These are phyloP conservation scores for Eristalinus sepulchralis DNA, from an alignment of 2,888 invertebrate species.

Conservation along the genomic window DNA sequence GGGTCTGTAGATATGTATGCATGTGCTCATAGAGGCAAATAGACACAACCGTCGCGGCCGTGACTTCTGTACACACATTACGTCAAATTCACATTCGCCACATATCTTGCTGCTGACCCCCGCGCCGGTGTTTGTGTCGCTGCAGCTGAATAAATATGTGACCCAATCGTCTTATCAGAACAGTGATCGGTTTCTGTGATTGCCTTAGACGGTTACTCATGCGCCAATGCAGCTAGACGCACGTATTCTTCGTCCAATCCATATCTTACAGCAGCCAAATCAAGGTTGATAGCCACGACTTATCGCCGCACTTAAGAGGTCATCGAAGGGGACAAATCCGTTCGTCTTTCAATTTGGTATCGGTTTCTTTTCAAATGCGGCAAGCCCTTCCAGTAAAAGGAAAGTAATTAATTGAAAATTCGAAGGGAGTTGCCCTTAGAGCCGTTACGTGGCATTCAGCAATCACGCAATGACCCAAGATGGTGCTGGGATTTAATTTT, in stretches of 20 bases:
- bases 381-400: background rate
- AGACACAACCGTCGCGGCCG: background rate
- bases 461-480: background rate
- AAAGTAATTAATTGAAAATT: background rate
- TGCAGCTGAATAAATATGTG: background rate
- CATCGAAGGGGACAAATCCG: background rate
- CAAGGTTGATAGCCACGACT: background rate
- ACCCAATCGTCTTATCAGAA: background rate
- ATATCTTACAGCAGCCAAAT: background rate
- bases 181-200: background rate
- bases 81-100: background rate
- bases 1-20: background rate
- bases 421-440: background rate
- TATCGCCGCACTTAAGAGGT: background rate
- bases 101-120: background rate
- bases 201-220: background rate
- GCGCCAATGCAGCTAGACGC: background rate
- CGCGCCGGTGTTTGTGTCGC: background rate
- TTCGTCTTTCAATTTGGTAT: background rate
- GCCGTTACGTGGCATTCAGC: background rate
- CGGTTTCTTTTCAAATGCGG: background rate
- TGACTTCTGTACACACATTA: background rate
- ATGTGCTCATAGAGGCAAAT: background rate
- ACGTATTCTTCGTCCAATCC: conserved; percentile 15
- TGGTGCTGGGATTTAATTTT: background rate